Base-by-base conservation (phyloP, 2,113 vertebrate species). In the Camelus bactrianus region DNA sequence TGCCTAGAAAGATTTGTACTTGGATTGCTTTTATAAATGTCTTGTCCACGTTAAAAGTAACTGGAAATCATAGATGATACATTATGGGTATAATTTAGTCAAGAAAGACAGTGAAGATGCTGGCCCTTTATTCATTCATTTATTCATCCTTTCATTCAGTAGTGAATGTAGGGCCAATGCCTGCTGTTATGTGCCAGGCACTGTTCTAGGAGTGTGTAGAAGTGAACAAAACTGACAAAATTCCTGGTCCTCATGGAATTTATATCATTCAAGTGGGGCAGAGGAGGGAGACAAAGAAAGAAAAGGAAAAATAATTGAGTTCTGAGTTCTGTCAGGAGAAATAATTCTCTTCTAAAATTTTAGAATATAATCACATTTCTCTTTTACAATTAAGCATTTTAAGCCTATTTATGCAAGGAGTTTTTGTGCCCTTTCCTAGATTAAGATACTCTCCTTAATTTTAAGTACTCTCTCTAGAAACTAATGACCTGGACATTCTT, bases 351-450 rank as follows among this genome's bases (percentile, higher is more conserved):
- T 92, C 72, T 96, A 93, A 96, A 93, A 93, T 38, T 88, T 97
- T 52, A 93, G 86, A 64, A 38, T 79, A 65, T 20, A 73, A 85
- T 97, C 83, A 72, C 3, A 13, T 58, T 85, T 70, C 35, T 82
- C 4, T 92, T 96, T 92, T 56, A 76, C 79, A 96, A 26, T 89
- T 95, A 97, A 91, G n/a, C 65, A 76, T 97, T 96, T 85, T 95
- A 35, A 89, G 52, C 65, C 16, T 70, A 52, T 48, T 1, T 6
- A 54, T 72, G 26, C 54, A 79, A 42, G 38, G 42, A 16, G 38
- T 72, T 89, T 97, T 95, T 86, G 77, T 95, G 92, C 8, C 46
- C 20, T 98, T 96, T 70, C 1, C 54, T 95, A 60, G n/a, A 64
- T 94, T 88, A 94, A 90, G 93, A 32, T 77, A 93, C 58, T 54